A percentile compares a stretch with the other conserved stretches of the same genome.
Evolutionary conservation across 2,888 invertebrate genomes (phyloP).

Genomic region (Hirtodrosophila alboralis): DNA sequence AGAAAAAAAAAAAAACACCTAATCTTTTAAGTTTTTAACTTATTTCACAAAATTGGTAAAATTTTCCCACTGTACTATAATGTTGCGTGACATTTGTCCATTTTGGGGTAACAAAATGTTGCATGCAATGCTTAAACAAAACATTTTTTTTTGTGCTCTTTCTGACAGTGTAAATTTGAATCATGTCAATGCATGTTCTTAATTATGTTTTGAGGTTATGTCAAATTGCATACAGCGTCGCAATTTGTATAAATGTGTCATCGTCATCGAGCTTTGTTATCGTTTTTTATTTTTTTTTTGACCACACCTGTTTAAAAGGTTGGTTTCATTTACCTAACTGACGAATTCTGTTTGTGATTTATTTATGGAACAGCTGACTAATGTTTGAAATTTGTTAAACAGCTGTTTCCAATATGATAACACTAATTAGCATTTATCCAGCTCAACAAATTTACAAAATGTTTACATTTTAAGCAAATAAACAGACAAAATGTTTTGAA

Average conservation of each 20-base stretch:
- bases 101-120: constrained; percentile 43
- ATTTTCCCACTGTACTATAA: too few relatives aligned
- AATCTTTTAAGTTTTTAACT: too few relatives aligned
- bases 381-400: neutral
- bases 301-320: constrained; percentile 26
- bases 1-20: too few relatives aligned
- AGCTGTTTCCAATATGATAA: constrained; percentile 2
- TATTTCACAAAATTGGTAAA: too few relatives aligned
- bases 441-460: too few relatives aligned
- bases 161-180: too few relatives aligned
- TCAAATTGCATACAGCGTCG: neutral
- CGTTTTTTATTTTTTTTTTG: constrained; percentile 16
- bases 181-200: constrained; percentile 29
- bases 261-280: constrained; percentile 9
- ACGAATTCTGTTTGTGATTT: constrained; percentile 18
- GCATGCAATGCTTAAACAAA: constrained; percentile 29
- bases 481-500: too few relatives aligned
- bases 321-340: neutral
- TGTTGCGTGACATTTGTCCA: constrained; percentile 42
- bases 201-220: constrained; percentile 21
- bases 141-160: neutral
- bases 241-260: constrained; percentile 1
- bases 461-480: too few relatives aligned
- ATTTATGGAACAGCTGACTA: constrained; percentile 8
- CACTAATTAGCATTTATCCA: too few relatives aligned